A percentile compares a stretch with the other conserved stretches of the same genome.
Evolutionary conservation across 2,797 vertebrate species (phyloP).

Genomic region (Glossophaga mutica): DNA sequence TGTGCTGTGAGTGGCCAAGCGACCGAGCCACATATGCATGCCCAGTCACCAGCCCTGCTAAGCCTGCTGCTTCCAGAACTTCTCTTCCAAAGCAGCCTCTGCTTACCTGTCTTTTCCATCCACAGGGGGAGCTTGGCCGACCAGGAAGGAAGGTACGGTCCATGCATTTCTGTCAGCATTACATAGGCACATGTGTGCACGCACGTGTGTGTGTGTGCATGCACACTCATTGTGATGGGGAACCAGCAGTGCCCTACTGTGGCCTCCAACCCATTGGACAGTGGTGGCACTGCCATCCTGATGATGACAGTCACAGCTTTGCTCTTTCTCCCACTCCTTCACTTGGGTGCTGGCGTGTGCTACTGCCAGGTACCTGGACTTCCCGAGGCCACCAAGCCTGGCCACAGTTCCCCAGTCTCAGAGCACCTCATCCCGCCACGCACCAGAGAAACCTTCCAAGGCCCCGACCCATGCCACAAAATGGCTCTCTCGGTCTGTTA

Average conservation of each 20-base stretch:
- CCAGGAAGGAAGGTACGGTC: conserved; percentile 97
- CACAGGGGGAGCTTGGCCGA: conserved; percentile 97
- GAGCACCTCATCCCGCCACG: neutral
- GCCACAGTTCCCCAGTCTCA: neutral
- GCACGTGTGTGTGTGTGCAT: neutral
- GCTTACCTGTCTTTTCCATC: conserved; percentile 77
- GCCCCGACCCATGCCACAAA: neutral
- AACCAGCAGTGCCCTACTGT: neutral
- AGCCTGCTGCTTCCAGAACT: neutral
- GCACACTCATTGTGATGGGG: neutral
- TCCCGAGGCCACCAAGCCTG: neutral
- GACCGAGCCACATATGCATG: neutral
- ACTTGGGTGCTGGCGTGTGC: neutral
- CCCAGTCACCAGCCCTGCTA: neutral
- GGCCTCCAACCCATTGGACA: neutral
- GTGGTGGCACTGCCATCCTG: no score
- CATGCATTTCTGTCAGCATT: conserved; percentile 53
- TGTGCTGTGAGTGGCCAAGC: neutral
- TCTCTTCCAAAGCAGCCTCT: neutral
- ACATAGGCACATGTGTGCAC: neutral
- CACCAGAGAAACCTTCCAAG: neutral
- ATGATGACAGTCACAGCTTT: neutral
- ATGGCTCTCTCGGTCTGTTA: neutral
- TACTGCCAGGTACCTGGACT: neutral
- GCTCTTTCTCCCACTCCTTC: neutral